phyloP scores from a whole-genome alignment of 2,797 vertebrate genomes.

The Ctenochaetus hawaiiensis region DNA sequence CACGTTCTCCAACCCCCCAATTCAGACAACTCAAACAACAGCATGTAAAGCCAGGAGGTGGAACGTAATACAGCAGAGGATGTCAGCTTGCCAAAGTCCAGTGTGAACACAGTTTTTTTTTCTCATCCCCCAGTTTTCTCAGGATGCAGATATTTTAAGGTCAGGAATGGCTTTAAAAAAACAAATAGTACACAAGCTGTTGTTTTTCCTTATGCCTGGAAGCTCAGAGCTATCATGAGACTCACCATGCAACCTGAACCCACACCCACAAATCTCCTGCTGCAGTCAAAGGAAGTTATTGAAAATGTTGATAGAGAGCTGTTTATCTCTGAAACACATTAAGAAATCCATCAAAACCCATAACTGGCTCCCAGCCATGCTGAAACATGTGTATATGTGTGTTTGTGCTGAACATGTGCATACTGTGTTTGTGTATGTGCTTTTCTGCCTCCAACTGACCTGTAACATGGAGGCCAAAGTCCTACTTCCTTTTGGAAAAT shows the following conservation, averaged over 20 bases:
- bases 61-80: background rate
- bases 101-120: background rate
- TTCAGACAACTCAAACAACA: no score
- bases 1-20: no score
- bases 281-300: constrained; percentile 39
- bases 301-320: constrained; percentile 31
- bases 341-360: constrained; percentile 34
- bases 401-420: constrained; percentile 9
- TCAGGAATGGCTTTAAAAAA: constrained; percentile 24
- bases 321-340: constrained; percentile 44
- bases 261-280: constrained; percentile 27
- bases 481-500: constrained; percentile 3
- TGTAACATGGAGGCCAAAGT: background rate
- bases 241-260: constrained; percentile 33
- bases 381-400: constrained; percentile 17
- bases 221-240: constrained; percentile 36
- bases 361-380: constrained; percentile 27
- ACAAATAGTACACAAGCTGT: constrained; percentile 15
- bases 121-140: constrained; percentile 28
- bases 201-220: constrained; percentile 17
- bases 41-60: background rate
- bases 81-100: background rate
- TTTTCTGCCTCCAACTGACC: constrained; percentile 7
- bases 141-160: constrained; percentile 36
- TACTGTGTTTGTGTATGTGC: constrained; percentile 6